Conservation (phyloP, 2,797 vertebrate species). For the Gadopsis bispinosus region DNA sequence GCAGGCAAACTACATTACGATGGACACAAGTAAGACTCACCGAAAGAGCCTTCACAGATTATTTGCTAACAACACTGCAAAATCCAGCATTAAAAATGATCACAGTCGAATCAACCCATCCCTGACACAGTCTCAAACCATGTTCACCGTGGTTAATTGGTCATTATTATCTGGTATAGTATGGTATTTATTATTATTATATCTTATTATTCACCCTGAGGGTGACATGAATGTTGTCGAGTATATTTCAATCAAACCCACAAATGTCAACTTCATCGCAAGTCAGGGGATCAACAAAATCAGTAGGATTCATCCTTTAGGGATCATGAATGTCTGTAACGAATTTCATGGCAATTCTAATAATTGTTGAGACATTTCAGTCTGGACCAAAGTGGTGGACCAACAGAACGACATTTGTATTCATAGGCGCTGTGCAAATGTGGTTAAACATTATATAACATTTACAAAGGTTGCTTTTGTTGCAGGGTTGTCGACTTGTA, state of each 20-base stretch:
- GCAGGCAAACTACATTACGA: background rate
- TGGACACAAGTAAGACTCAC: background rate
- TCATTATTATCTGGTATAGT: background rate
- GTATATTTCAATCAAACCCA: background rate
- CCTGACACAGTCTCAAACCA: background rate
- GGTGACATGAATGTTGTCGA: background rate
- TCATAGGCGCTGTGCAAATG: background rate
- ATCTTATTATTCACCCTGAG: too few relatives aligned
- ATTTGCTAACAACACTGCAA: slow-evolving; percentile 3
- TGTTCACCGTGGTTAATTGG: background rate
- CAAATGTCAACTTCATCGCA: too few relatives aligned
- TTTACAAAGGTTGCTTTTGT: background rate
- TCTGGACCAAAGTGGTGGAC: background rate
- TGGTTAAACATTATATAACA: background rate
- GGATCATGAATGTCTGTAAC: background rate
- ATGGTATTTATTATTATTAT: too few relatives aligned
- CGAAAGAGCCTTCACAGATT: background rate
- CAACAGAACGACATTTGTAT: background rate
- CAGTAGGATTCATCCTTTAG: background rate
- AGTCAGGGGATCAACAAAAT: too few relatives aligned
- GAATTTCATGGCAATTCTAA: background rate
- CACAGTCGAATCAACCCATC: background rate
- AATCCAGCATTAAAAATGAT: background rate
- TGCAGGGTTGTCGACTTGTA: background rate
- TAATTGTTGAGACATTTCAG: background rate